A percentile compares a stretch with the other conserved stretches of the same genome.
Evolutionary conservation across 2,113 vertebrate species (phyloP).

Genomic region (Pelobates fuscus): DNA sequence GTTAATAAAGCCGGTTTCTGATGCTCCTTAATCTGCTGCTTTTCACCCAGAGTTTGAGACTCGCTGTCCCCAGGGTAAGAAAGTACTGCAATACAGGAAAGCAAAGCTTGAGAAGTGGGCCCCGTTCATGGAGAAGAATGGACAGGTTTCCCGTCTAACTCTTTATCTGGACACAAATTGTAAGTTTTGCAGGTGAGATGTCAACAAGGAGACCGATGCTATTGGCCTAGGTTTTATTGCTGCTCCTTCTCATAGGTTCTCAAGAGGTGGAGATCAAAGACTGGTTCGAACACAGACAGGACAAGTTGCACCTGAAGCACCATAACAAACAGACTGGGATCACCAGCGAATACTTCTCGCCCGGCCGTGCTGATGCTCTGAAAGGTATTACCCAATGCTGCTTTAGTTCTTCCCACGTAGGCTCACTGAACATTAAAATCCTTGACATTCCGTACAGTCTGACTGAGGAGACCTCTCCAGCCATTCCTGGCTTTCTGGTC

Average conservation of each 20-base stretch:
- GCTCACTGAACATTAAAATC: too few relatives aligned
- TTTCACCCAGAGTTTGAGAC: conserved; percentile 75
- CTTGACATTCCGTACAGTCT: too few relatives aligned
- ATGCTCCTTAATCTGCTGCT: too few relatives aligned
- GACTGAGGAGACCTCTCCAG: too few relatives aligned
- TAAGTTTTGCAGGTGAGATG: conserved; percentile 63
- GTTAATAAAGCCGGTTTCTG: too few relatives aligned
- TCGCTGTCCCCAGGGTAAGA: conserved; percentile 71
- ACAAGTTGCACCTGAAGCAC: conserved; percentile 73
- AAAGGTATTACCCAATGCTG: conserved; percentile 70
- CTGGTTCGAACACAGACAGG: conserved; percentile 78
- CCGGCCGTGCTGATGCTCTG: conserved; percentile 65
- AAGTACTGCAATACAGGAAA: conserved; percentile 73
- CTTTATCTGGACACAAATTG: conserved; percentile 72
- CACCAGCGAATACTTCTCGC: conserved; percentile 73
- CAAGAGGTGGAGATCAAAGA: conserved; percentile 69
- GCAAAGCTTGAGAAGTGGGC: conserved; percentile 81
- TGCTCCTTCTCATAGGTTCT: conserved; percentile 60
- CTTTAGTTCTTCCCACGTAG: too few relatives aligned
- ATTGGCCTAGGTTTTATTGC: not conserved
- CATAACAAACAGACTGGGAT: conserved; percentile 61
- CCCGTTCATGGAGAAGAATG: conserved; percentile 65
- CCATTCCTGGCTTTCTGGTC: too few relatives aligned
- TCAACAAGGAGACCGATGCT: not conserved
- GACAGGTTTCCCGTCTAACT: conserved; percentile 75